Evolutionary conservation across 2,113 vertebrate species (phyloP), one percentile per base, ranked within the genome.

Genomic region (Bubo blakistoni): DNA sequence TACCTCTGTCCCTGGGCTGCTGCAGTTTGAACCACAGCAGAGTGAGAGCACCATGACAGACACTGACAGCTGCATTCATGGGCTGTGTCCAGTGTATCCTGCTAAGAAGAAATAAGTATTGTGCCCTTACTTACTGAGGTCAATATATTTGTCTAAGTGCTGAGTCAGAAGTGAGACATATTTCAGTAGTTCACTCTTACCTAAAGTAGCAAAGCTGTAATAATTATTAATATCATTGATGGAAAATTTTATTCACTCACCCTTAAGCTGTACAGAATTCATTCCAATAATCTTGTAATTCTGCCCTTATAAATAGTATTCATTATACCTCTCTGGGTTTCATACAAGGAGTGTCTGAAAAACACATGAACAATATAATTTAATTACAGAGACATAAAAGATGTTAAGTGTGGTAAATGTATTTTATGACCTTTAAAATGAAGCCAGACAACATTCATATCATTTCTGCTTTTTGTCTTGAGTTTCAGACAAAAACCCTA

Each of bases 341-440:
- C 62, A 42, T 34, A 78, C 6, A 66, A 65, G 32, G 16, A 67
- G 59, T 36, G 11, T 27, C 70, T 73, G 71, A 79, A 89, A 95
- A 96, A 88, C 30, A 83, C 74, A 85, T 4, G 34, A 82, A 62
- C 17, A 40, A 42, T 82, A 78, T 67, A 69, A 94, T 90, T 92
- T 81, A 88, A 92, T 95, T 91, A 58, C 11, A 80, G 79, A 88
- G 81, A 65, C 29, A 47, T 92, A 94, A 84, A 81, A 91, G 5
- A 71, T 83, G 57, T 62, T 93, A 87, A 66, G 36, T 44, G 29
- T 59, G 57, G 91, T 73, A 84, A 86, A 81, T 84, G 26, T 49
- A 76, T 73, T 89, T 94, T 89, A 84, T 93, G 63, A 69, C 47
- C 51, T 88, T 94, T 91, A 91, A 92, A 94, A 94, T 86, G 10